Evolutionary conservation across 2,113 vertebrate species (phyloP).

Genomic region (rabbit (Oryctolagus cuniculus)): mOryCun1.1 NC_091433.1:56549001-56549500

Average conservation of each 20-base stretch:
- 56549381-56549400: no score
- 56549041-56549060: neutral
- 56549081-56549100: neutral
- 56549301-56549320: neutral
- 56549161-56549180: neutral
- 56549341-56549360: no score
- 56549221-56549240: neutral
- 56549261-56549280: neutral
- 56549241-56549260: neutral
- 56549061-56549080: neutral
- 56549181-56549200: neutral
- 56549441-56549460: no score
- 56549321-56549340: no score
- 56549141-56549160: neutral
- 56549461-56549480: no score
- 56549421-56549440: no score
- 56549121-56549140: neutral
- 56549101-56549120: no score
- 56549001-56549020: neutral
- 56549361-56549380: no score
- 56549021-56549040: neutral
- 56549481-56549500: no score
- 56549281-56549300: slow-evolving; percentile 11
- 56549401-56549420: no score
- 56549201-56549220: neutral